Percentiles rank a stretch among this genome's conserved stretches.
phyloP scores from a whole-genome alignment of 2,797 vertebrate genomes.

The Argya squamiceps region DNA sequence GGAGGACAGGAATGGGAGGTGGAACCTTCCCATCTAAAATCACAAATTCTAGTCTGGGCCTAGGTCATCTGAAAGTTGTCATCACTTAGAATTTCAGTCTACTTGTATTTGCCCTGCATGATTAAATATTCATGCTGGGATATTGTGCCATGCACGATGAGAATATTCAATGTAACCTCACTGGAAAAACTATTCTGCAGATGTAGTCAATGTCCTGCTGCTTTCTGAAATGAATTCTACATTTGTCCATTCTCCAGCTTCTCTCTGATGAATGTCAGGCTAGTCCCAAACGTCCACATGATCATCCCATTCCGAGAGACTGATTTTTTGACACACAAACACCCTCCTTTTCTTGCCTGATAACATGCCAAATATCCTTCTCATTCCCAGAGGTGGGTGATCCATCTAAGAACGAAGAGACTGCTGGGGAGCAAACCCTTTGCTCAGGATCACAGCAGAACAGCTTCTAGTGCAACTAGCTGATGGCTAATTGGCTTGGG shows the following conservation, averaged over 20 bases:
- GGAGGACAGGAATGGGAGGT: not conserved
- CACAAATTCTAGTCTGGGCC: slow-evolving; percentile 20
- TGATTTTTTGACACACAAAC: not conserved
- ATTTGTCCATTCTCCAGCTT: not conserved
- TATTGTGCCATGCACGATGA: not conserved
- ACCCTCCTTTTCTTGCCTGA: not conserved
- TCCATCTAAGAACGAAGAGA: not conserved
- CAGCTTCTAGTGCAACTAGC: not conserved
- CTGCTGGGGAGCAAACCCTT: not conserved
- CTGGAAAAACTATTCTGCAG: slow-evolving; percentile 6
- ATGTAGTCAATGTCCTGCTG: not conserved
- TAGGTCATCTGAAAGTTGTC: slow-evolving; percentile 38
- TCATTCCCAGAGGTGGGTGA: not conserved
- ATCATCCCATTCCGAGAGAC: not conserved
- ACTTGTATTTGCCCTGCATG: slow-evolving; percentile 39
- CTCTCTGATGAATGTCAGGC: not conserved
- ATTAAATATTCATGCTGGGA: slow-evolving; percentile 50
- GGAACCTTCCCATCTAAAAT: not conserved
- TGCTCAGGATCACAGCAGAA: not conserved
- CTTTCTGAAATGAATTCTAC: slow-evolving; percentile 26
- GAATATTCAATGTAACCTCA: slow-evolving; percentile 35
- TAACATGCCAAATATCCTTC: not conserved
- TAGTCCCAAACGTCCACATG: not conserved
- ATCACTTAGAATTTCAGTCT: slow-evolving; percentile 39
- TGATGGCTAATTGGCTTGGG: slow-evolving; percentile 44